phyloP scores from a whole-genome alignment of 2,888 invertebrate genomes.

The Xiphydria camelus region DNA sequence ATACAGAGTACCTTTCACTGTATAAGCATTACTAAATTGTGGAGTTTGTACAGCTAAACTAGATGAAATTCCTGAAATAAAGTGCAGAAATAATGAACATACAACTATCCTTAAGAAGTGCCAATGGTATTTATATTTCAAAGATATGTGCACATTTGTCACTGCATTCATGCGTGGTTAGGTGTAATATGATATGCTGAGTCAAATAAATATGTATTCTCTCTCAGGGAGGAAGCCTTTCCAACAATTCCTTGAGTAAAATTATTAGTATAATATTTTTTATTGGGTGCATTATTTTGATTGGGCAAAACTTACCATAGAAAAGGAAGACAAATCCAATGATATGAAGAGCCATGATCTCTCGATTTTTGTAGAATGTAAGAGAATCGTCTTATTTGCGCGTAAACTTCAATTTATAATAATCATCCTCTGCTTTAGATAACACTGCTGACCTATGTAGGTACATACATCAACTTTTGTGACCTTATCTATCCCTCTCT shows the following conservation, averaged over 20 bases:
- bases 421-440: too few relatives aligned
- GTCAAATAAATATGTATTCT: background rate
- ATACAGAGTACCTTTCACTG: conserved; percentile 75
- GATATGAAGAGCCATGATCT: conserved; percentile 4
- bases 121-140: background rate
- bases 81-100: background rate
- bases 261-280: background rate
- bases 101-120: background rate
- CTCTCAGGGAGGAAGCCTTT: background rate
- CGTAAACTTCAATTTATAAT: too few relatives aligned
- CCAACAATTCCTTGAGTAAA: background rate
- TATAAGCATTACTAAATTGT: conserved; percentile 73
- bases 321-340: conserved; percentile 1
- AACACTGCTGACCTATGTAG: too few relatives aligned
- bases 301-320: conserved; percentile 6
- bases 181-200: background rate
- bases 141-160: background rate
- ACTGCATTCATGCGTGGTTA: background rate
- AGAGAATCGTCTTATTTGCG: too few relatives aligned
- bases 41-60: conserved; percentile 56
- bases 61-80: conserved; percentile 21
- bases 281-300: background rate
- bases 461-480: too few relatives aligned
- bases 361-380: conserved; percentile 1
- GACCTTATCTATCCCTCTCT: too few relatives aligned